Evolutionary conservation across 2,888 invertebrate species (phyloP), one percentile per base, ranked within the genome.

Genomic region (Mesochorus sp.): DNA sequence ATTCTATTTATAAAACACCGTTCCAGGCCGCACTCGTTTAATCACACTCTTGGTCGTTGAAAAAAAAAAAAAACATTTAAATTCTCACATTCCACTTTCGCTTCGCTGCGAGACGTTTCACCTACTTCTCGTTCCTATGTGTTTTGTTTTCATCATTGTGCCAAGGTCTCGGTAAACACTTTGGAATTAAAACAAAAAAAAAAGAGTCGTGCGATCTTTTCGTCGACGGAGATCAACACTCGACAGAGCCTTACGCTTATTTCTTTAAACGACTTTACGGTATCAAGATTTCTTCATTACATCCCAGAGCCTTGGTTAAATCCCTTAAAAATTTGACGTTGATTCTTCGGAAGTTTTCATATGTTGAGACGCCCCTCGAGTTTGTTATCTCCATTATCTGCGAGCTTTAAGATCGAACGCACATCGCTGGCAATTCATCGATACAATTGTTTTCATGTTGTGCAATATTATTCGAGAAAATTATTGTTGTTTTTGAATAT

Each of bases 51-150:
- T 1, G 4, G 8, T 26, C 21, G 66, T 39, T 39, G 34, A n/a
- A n/a, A n/a, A n/a, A n/a, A n/a, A n/a, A n/a, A n/a, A n/a, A 26
- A 47, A 47, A 53, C 24, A 14, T 53, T 66, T 21, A 24, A 37
- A 66, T 66, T 66, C 66, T 66, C 51, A 66, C 28, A 53, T 53
- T 66, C 51, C 66, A 39, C 49, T 49, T 66, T 51, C 39, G 19
- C 51, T 39, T n/a, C n/a, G n/a, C n/a, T n/a, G n/a, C 10, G 17
- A 61, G 31, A 31, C n/a, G 24, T 28, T 24, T 24, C n/a, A 31
- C 39, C 21, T 3, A 24, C 14, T 66, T 47, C n/a, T 47, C 47
- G 28, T 10, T 14, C 2, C 37, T 34, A n/a, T n/a, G n/a, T n/a
- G 12, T 8, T 10, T 34, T 14, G n/a, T 55, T 24, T 37, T 64